Evolutionary conservation across 2,888 invertebrate species (phyloP), one percentile per base, ranked within the genome.

Genomic region (Rhaphigaster nebulosa): DNA sequence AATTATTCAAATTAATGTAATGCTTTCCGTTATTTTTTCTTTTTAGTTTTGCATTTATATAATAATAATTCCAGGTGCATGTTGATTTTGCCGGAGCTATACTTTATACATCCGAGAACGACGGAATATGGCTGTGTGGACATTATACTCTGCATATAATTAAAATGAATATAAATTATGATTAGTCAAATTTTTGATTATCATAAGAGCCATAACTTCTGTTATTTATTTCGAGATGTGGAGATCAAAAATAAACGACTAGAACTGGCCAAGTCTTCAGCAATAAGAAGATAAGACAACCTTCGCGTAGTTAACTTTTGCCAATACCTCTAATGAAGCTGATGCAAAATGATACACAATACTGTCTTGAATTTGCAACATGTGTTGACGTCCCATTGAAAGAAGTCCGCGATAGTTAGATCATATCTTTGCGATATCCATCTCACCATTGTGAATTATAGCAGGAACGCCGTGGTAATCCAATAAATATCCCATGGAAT

Each of bases 401-500:
- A 80, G n/a, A n/a, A 45, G 45, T n/a, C 13, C 45, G 84, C 41
- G 45, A 41, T 50, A n/a, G 38, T 84, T 41, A 84, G 41, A 26
- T 84, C 26, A 41, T 50, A 84, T 84, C 45, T 26, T 26, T 15
- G 6, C 13, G 84, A 84, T 84, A 50, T 15, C 18, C 50, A 84
- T 45, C 45, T n/a, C 15, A 2, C 84, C 84, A 84, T 84, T 84
- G 45, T 45, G 38, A 45, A 50, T 50, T 45, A 50, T n/a, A 84
- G 41, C 26, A n/a, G 84, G 45, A 84, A 45, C 45, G 45, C n/a
- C 70, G 84, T 0, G 1, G 41, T 45, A 41, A 84, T 45, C 45
- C 45, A 41, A 84, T 84, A 45, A 84, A 84, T 84, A 84, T 45
- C 84, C 45, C 84, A 84, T 41, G 84, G 84, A 84, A 45, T 84